Percentiles rank a stretch among this genome's conserved stretches.
phyloP scores from a whole-genome alignment of 1,140 invertebrate genomes.

The Panulirus ornatus region DNA sequence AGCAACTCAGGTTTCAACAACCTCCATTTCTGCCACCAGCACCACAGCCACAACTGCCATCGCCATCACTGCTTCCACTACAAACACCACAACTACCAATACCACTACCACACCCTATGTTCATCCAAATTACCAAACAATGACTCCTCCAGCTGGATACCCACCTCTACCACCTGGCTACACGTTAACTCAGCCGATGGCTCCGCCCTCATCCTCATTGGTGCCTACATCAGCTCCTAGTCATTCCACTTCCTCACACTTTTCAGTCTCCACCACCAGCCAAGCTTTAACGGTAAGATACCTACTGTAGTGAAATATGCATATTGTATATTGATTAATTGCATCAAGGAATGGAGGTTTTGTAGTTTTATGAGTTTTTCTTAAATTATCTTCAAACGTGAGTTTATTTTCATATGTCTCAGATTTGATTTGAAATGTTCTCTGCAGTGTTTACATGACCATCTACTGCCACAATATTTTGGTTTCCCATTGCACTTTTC shows the following conservation, averaged over 20 bases:
- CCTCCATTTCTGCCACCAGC: conserved; percentile 14
- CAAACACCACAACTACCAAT: neutral
- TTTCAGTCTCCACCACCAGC: conserved; percentile 11
- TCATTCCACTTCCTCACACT: neutral
- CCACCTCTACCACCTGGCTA: conserved; percentile 74
- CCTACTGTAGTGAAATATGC: neutral
- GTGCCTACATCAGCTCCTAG: conserved; percentile 16
- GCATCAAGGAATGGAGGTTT: no score
- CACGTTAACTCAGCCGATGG: conserved; percentile 74
- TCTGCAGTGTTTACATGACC: no score
- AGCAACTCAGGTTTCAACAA: neutral
- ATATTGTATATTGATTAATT: no score
- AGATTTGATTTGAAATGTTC: no score
- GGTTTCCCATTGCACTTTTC: no score
- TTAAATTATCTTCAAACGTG: no score
- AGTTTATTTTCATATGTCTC: no score
- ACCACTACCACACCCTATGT: neutral
- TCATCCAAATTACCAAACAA: conserved; percentile 61
- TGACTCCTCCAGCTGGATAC: conserved; percentile 70
- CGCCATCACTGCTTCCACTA: neutral
- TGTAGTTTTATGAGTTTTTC: no score
- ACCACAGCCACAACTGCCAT: neutral
- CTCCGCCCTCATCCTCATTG: conserved; percentile 38
- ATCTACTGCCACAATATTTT: no score
- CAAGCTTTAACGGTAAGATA: conserved; percentile 33